Evolutionary conservation across 2,113 vertebrate genomes (phyloP), one percentile per base, ranked within the genome.

Genomic region (Anguilla japonica): DNA sequence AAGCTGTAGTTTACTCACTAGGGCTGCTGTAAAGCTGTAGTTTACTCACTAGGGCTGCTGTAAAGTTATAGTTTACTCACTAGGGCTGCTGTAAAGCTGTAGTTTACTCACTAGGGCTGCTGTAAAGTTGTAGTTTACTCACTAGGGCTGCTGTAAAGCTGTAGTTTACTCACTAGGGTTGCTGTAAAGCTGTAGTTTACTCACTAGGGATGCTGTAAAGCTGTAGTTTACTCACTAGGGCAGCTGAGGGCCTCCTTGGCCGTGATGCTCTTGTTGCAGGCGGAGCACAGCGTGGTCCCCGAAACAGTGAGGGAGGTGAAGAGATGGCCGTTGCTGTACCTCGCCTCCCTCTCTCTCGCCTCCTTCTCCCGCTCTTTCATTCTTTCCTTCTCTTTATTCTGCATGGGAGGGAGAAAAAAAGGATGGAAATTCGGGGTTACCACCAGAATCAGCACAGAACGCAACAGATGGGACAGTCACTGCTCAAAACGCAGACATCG

Each of bases 181-280:
- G 18, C 56, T 60, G 56, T 13, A 20, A 60, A 14, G 18, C 56
- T 60, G 56, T 60, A 3, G 13, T 14, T 60, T 60, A 82, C 40
- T 26, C 40, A 11, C 18, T 7, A 46, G 56, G 60, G 83, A 13
- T n/a, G 9, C 8, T 34, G n/a, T 34, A 75, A 26, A 26, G 67
- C 2, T 57, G 71, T 57, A 43, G 53, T 34, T 29, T 6, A 95
- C 96, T 96, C 91, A 97, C 97, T 96, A 50, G 97, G 96, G 87
- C 97, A 97, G 92, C 95, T 94, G 4, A 97, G 94, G 0, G 97
- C 97, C 41, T 97, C 97, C 90, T 97, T 97, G 91, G 96, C 96
- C 0, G 96, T 97, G 94, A 97, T 97, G 93, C 97, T 97, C 94
- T 97, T 97, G 91, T 95, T 97, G 82, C 97, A 97, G 88, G 96